A percentile compares a stretch with the other conserved stretches of the same genome.
Conservation (phyloP, 2,113 vertebrate genomes). For the Catagonus wagneri region DNA sequence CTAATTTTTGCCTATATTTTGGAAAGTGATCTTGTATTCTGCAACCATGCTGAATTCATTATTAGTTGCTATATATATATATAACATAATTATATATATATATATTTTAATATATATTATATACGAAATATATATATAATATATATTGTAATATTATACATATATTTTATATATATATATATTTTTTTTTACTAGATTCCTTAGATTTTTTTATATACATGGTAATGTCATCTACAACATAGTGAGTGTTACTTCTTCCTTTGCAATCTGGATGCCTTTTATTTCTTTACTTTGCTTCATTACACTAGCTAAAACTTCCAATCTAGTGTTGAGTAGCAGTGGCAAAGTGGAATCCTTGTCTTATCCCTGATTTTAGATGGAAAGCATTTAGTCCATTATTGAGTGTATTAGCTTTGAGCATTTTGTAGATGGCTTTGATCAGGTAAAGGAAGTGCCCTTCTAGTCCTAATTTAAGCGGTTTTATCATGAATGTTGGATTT, state of each 20-base stretch:
- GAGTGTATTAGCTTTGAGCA: background rate
- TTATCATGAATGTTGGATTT: background rate
- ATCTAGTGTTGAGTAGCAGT: background rate
- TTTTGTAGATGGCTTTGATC: background rate
- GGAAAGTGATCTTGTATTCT: background rate
- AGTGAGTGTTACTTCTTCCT: background rate
- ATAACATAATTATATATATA: no score
- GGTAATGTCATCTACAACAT: background rate
- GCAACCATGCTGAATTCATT: background rate
- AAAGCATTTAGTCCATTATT: background rate
- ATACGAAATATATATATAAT: no score
- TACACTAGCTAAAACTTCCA: background rate
- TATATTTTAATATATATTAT: no score
- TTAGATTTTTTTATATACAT: background rate
- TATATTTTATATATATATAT: no score
- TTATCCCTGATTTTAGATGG: background rate
- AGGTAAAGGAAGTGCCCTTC: background rate
- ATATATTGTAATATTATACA: no score
- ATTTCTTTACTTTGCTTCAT: slow-evolving; percentile 4
- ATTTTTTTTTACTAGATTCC: background rate
- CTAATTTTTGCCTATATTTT: background rate
- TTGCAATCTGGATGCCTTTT: background rate
- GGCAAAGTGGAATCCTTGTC: background rate
- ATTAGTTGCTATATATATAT: background rate
- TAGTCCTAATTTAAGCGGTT: background rate